Conservation (phyloP, 2,113 vertebrate species). For the Cepphus grylle region DNA sequence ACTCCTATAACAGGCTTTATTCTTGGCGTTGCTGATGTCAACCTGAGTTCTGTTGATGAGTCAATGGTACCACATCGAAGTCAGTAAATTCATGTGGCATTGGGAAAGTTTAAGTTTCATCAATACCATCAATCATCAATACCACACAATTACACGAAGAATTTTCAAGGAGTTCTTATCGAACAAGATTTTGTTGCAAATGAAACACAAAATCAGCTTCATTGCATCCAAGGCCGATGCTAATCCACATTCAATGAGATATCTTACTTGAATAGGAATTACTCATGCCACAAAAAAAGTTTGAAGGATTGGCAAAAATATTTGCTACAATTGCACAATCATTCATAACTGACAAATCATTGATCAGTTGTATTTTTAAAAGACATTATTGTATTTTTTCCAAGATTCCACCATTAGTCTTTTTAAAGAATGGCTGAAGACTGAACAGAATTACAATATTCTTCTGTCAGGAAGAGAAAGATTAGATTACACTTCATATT, state of each 20-base stretch:
- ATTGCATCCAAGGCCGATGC: background rate
- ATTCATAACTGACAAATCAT: background rate
- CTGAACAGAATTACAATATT: constrained; percentile 39
- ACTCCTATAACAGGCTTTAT: background rate
- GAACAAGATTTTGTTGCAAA: background rate
- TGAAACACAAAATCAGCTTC: background rate
- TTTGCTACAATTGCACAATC: background rate
- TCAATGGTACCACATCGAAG: fast-evolving
- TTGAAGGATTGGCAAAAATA: background rate
- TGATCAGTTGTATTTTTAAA: background rate
- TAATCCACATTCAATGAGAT: background rate
- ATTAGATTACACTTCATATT: constrained; percentile 35
- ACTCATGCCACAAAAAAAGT: background rate
- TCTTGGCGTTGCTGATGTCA: background rate
- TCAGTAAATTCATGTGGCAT: background rate
- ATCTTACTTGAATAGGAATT: background rate
- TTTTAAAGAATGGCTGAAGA: constrained; percentile 12
- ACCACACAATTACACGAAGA: background rate
- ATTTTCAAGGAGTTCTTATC: background rate
- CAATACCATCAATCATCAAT: background rate
- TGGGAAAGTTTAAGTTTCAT: background rate
- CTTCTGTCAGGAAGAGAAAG: constrained; percentile 40
- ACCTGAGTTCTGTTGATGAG: background rate
- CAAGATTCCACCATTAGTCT: background rate
- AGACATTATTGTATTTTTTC: background rate